Percentiles rank a stretch among this genome's conserved stretches.
Conservation (phyloP, 2,888 invertebrate genomes). For the Apomyelois bistriatella region DNA sequence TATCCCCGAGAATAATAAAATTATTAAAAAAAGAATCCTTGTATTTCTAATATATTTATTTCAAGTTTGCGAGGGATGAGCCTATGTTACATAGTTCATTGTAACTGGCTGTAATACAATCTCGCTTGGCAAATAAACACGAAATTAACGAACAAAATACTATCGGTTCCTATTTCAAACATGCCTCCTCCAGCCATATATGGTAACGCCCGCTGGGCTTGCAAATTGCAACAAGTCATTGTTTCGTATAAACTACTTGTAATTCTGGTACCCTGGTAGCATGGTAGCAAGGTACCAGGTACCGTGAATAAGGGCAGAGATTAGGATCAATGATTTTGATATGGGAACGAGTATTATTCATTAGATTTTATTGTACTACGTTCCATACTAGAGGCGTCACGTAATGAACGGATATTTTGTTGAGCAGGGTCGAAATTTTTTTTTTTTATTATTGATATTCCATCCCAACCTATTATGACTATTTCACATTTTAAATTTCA, state of each 20-base stretch:
- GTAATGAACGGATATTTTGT: neutral
- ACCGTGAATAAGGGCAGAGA: constrained; percentile 13
- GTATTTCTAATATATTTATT: neutral
- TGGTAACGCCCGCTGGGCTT: constrained; percentile 59
- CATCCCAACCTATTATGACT: too few species aligned
- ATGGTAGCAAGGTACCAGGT: constrained; percentile 3
- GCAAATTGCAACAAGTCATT: constrained; percentile 76
- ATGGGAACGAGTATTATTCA: constrained; percentile 12
- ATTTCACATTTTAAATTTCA: too few species aligned
- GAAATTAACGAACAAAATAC: constrained; percentile 10
- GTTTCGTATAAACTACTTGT: constrained; percentile 31
- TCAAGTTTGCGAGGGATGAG: neutral
- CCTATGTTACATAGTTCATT: neutral
- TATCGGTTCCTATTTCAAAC: constrained; percentile 12
- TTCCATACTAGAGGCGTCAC: neutral
- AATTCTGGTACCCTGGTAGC: constrained; percentile 2
- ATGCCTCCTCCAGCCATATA: constrained; percentile 35
- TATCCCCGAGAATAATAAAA: too few species aligned
- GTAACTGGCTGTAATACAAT: neutral
- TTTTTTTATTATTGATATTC: too few species aligned
- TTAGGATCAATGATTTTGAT: constrained; percentile 8
- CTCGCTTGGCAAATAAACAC: neutral
- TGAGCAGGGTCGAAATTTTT: neutral
- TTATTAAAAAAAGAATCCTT: too few species aligned
- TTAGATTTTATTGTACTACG: constrained; percentile 6